Evolutionary conservation across 2,113 vertebrate species (phyloP), one percentile per base, ranked within the genome.

Genomic region (Alectura lathami): DNA sequence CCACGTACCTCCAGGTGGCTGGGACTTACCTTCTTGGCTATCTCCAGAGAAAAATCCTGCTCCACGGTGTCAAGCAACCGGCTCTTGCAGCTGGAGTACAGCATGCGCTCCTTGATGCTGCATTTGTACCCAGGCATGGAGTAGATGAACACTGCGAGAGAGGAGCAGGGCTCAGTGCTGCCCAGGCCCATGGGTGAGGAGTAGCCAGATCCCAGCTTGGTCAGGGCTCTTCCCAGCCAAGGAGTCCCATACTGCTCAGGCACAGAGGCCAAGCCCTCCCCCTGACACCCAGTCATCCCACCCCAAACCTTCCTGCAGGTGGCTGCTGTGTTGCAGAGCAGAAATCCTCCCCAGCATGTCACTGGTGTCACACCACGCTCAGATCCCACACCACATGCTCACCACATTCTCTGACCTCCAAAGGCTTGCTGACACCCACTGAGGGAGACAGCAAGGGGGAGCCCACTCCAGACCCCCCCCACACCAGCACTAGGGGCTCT

Each of bases 81-180:
- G 97, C 99, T 99, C 98, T 99, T 99, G 97, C 99, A 99, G 98
- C 99, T 99, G 88, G 99, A 99, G 95, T 99, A 99, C 45, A 99
- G 97, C 99, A 99, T 99, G 79, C 99, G 98, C 82, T 99, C 99
- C 90, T 99, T 99, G 96, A 99, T 99, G 93, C 99, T 99, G 94
- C 99, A 99, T 93, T 98, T 99, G 97, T 99, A 99, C 4, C 99
- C 99, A 0, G 99, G 99, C 99, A 99, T 99, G 22, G 99, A 99
- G 97, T 99, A 99, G 97, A 99, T 99, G 88, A 99, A 99, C 76
- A 99, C 99, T 99, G 98, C 1, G 3, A 95, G 95, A 79, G 95
- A 15, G 75, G 16, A 84, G 74, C 4, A 4, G 43, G 73, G 68
- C 64, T 93, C 12, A 6, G 32, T 1, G 2, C 64, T 59, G 78